A percentile compares a stretch with the other conserved stretches of the same genome.
phyloP scores from a whole-genome alignment of 2,113 vertebrate species.

The Coryphaenoides rupestris region DNA sequence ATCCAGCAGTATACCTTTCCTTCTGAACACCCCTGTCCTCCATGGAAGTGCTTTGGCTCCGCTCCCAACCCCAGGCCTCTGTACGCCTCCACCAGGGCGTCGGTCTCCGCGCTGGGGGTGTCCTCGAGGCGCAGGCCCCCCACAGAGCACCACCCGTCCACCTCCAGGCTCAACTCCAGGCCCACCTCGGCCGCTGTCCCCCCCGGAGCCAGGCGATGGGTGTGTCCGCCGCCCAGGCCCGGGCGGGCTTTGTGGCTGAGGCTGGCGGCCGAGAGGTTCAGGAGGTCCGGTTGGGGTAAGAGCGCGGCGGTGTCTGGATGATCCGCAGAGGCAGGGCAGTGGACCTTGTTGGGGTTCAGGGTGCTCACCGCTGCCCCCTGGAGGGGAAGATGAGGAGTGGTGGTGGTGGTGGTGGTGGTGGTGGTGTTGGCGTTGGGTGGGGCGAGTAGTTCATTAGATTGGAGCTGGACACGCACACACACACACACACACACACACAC shows the following conservation, averaged over 20 bases:
- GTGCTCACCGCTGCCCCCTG: conserved; percentile 37
- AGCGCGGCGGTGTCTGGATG: conserved; percentile 8
- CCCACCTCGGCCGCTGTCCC: conserved; percentile 26
- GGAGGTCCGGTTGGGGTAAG: conserved; percentile 15
- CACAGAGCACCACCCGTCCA: conserved; percentile 28
- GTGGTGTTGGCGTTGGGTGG: conserved; percentile 6
- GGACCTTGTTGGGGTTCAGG: conserved; percentile 21
- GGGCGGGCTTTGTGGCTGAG: background rate
- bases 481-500: background rate
- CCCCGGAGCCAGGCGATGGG: conserved; percentile 8
- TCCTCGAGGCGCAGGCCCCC: conserved; percentile 21
- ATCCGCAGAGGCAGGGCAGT: conserved; percentile 6
- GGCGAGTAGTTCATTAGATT: conserved; percentile 14
- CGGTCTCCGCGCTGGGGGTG: conserved; percentile 29
- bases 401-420: conserved; percentile 19
- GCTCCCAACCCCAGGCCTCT: conserved; percentile 30
- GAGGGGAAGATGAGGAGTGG: conserved; percentile 22
- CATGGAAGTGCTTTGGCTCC: conserved; percentile 34
- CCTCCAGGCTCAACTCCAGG: conserved; percentile 21
- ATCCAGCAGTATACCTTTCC: conserved; percentile 42
- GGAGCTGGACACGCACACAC: conserved; percentile 21
- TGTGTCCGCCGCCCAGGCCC: conserved; percentile 12
- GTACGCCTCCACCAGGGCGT: conserved; percentile 37
- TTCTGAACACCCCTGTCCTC: conserved; percentile 4
- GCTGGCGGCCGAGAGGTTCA: conserved; percentile 20